Evolutionary conservation across 2,113 vertebrate species (phyloP), one percentile per base, ranked within the genome.

Genomic region (Solea solea): DNA sequence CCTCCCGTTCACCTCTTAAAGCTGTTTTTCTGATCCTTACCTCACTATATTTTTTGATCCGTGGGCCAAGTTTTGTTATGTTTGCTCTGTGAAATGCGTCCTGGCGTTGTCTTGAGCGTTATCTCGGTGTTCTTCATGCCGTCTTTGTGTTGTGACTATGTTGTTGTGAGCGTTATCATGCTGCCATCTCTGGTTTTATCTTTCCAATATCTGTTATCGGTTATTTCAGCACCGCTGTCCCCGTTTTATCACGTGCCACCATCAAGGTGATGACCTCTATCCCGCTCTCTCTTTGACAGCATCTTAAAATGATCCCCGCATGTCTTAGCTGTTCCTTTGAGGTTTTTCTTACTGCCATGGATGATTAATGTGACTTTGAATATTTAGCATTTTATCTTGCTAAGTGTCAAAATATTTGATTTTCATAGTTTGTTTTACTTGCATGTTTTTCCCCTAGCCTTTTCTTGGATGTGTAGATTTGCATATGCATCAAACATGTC

Each of bases 191-290:
- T 2, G 27, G 28, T 65, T 76, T 85, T 74, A 90, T 90, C 87
- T 78, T 60, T 72, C 69, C 68, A 57, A 81, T 86, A 91, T 89
- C 81, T 69, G 28, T 49, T 9, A 15, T 21, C 21, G 58, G 71
- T 85, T 78, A 76, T 80, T 72, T 68, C 44, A 5, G 28, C 13
- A 34, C 45, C 53, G 48, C 78, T 72, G 54, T 76, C 71, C 78
- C 28, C 7, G 3, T 48, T 59, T 81, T 88, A 90, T 86, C 86
- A 0, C n/a, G 14, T 45, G 27, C 39, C 75, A 72, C 54, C 0
- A 90, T 88, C 74, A 63, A 81, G 76, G 86, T 69, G 74, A 61
- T 41, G 84, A 88, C 86, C 86, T 83, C 76, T 74, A 50, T 75
- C 59, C 60, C 45, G 84, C 86, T 83, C 76, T 74, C 53, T 75